A percentile compares a stretch with the other conserved stretches of the same genome.
These are phyloP conservation scores for Ctenodactylus gundi DNA, from an alignment of 2,113 vertebrate genomes.

Conservation along the genomic window DNA sequence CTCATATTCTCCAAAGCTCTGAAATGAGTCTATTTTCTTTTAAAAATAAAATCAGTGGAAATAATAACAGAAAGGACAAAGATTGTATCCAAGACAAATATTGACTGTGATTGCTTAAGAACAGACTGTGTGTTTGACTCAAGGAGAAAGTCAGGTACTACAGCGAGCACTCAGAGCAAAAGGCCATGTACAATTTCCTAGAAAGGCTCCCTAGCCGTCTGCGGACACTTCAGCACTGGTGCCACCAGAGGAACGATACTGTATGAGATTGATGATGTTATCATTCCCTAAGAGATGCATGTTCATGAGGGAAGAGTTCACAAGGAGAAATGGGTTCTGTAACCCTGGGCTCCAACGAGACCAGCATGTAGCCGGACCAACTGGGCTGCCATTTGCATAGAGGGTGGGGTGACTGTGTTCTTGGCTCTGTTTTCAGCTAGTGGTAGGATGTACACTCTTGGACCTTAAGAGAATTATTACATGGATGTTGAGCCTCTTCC, in stretches of 20 bases:
- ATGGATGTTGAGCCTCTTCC: background rate
- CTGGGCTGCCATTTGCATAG: background rate
- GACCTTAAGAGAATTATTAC: background rate
- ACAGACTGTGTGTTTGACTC: background rate
- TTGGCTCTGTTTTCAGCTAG: background rate
- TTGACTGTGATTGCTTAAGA: background rate
- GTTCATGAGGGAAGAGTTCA: background rate
- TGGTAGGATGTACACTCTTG: background rate
- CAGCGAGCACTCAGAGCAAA: background rate
- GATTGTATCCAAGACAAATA: slow-evolving; percentile 7
- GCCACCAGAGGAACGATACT: background rate
- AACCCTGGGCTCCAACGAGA: background rate
- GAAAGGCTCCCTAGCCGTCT: background rate
- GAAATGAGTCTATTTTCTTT: background rate
- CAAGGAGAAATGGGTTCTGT: background rate
- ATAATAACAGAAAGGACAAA: background rate
- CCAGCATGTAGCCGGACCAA: background rate
- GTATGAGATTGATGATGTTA: background rate
- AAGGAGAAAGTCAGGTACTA: background rate
- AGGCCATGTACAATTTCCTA: background rate
- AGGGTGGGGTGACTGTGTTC: background rate
- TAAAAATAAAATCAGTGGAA: background rate
- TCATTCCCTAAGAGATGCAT: background rate
- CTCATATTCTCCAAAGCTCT: background rate
- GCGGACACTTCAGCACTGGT: background rate